Percentiles rank a stretch among this genome's conserved stretches.
phyloP scores from a whole-genome alignment of 2,113 vertebrate genomes.

The Salminus brasiliensis region DNA sequence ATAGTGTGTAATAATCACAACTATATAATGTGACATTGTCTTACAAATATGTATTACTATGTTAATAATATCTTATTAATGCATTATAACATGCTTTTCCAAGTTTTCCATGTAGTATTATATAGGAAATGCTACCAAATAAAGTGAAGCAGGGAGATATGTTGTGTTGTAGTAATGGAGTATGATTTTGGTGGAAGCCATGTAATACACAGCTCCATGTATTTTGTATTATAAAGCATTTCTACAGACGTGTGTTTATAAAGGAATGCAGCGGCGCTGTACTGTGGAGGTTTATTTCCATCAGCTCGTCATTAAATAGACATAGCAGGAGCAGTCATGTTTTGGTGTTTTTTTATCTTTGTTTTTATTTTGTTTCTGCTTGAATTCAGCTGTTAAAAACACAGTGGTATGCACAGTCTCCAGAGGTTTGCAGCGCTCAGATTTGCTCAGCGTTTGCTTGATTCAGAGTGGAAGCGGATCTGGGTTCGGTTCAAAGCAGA shows the following conservation, averaged over 20 bases:
- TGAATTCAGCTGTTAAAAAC: constrained; percentile 35
- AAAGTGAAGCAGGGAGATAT: background rate
- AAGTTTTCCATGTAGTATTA: no score
- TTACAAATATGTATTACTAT: no score
- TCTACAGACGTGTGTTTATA: constrained; percentile 24
- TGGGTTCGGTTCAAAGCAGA: constrained; percentile 24
- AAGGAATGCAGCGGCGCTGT: background rate
- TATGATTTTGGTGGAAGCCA: no score
- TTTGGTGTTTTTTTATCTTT: background rate
- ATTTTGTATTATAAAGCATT: background rate
- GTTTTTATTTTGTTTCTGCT: background rate
- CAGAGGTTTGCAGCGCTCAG: constrained; percentile 40
- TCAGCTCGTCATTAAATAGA: constrained; percentile 12
- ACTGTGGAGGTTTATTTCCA: constrained; percentile 22
- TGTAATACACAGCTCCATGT: background rate
- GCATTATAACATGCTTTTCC: no score
- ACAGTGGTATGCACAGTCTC: constrained; percentile 33
- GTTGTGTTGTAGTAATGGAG: no score
- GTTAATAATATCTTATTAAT: no score
- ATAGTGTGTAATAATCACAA: no score
- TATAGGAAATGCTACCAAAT: background rate
- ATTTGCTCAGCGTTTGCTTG: constrained; percentile 26
- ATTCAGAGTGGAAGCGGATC: constrained; percentile 32
- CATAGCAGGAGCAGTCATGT: constrained; percentile 1
- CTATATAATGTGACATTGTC: no score